Base-by-base conservation (phyloP, 2,888 invertebrate genomes). In the Oscheius myriophilus region DNA sequence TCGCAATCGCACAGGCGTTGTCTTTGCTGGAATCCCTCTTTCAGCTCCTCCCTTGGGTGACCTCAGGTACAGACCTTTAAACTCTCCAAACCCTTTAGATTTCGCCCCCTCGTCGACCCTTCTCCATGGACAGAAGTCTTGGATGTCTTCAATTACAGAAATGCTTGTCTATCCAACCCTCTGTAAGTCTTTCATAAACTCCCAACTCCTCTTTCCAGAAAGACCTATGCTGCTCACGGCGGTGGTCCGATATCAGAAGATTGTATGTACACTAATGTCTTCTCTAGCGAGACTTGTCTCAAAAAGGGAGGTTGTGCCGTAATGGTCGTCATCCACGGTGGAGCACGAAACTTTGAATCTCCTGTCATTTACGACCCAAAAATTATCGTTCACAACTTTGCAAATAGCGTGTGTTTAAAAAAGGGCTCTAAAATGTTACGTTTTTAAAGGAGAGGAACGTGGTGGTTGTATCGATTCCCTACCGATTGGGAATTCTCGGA, bases 291-390 rank as follows among this genome's bases (percentile, higher is more conserved):
- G 1, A 55, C 33, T n/a, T 73, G 73, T 18, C 39, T 70, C 1
- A 26, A 54, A 16, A 46, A 70, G 51, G 73, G 70, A 7, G 70
- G 68, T 21, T 76, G 76, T 43, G 59, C 73, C 1, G 69, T 76
- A 6, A 68, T 76, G 68, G 70, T 62, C 12, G 68, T 53, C n/a
- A 33, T 76, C 18, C 76, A 73, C 42, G 73, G 76, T 4, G 76
- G 76, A 26, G 33, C 21, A n/a, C 49, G 67, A 46, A 58, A 33
- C 12, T 58, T 61, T 55, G 67, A 70, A 25, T 59, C 62, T 12
- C 70, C 75, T 2, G 72, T 55, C 33, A 58, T 66, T 6, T 71
- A 46, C 45, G 42, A 62, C 3, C 61, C 42, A 42, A 66, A 67
- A 21, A 54, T 67, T 39, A 68, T 76, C 46, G 63, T 71, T 1